phyloP scores from a whole-genome alignment of 2,888 invertebrate genomes.

The Tillus elongatus region DNA sequence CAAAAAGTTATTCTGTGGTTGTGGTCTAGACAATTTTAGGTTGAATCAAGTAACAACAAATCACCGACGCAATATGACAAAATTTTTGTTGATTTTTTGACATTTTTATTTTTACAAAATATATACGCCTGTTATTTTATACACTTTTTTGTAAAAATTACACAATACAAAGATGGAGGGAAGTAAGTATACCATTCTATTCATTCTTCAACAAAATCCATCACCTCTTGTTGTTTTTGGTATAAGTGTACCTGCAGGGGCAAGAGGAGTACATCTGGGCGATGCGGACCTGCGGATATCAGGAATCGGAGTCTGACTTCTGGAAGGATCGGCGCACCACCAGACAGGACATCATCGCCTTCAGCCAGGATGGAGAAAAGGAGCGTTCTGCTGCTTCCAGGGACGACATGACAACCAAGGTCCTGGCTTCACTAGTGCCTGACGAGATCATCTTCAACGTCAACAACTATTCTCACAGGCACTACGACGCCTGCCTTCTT shows the following conservation, averaged over 20 bases:
- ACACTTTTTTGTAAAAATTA: no score
- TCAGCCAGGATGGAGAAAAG: conserved; percentile 7
- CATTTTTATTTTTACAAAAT: no score
- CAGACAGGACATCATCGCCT: conserved; percentile 6
- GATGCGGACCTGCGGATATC: conserved; percentile 20
- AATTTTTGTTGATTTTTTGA: no score
- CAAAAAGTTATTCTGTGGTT: no score
- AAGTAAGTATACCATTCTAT: no score
- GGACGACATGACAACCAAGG: conserved; percentile 41
- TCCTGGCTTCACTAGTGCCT: conserved; percentile 55
- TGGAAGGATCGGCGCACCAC: conserved; percentile 16
- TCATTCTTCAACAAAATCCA: no score
- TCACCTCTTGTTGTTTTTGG: no score
- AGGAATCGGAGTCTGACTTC: conserved; percentile 15
- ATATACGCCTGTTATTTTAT: no score
- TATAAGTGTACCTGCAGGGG: conserved; percentile 17
- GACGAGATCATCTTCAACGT: conserved; percentile 55
- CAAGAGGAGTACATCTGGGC: conserved; percentile 29
- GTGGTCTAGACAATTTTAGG: no score
- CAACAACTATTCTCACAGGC: conserved; percentile 45
- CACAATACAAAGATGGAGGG: no score
- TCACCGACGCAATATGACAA: no score
- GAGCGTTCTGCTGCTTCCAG: conserved; percentile 10
- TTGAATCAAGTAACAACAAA: no score
- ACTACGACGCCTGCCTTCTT: conserved; percentile 51